These are phyloP conservation scores for Temnothorax ravouxi DNA, from an alignment of 2,888 invertebrate species.

Conservation along the genomic window DNA sequence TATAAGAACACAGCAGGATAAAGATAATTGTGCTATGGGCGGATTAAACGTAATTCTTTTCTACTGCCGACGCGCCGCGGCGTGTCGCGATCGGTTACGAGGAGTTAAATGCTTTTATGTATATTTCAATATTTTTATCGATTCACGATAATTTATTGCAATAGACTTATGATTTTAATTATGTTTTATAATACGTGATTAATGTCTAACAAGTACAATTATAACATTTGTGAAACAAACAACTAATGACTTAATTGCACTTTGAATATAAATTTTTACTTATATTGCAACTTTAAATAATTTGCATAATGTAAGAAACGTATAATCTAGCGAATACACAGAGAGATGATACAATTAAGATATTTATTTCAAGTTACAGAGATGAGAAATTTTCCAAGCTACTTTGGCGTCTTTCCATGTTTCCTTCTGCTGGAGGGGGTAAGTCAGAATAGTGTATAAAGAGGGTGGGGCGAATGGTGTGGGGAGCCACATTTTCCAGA, in stretches of 20 bases:
- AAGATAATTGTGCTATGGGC: slow-evolving; percentile 18
- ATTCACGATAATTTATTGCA: slow-evolving; percentile 12
- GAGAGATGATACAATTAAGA: slow-evolving; percentile 6
- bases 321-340: not conserved
- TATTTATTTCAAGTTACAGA: slow-evolving; percentile 39
- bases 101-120: not conserved
- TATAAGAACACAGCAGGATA: not conserved
- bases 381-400: slow-evolving; percentile 62
- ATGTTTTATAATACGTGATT: not conserved
- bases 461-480: slow-evolving; percentile 75
- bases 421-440: slow-evolving; percentile 72
- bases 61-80: slow-evolving; percentile 38
- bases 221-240: not conserved
- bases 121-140: slow-evolving; percentile 44
- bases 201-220: not conserved
- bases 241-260: not conserved
- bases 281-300: not conserved
- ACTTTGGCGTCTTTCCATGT: slow-evolving; percentile 59
- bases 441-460: slow-evolving; percentile 77
- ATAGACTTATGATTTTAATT: not conserved
- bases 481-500: slow-evolving; percentile 75
- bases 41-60: slow-evolving; percentile 50
- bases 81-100: slow-evolving; percentile 40
- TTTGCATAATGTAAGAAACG: slow-evolving; percentile 7
- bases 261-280: not conserved